phyloP scores from a whole-genome alignment of 1,140 invertebrate species.

The Trinorchestia longiramus region DNA sequence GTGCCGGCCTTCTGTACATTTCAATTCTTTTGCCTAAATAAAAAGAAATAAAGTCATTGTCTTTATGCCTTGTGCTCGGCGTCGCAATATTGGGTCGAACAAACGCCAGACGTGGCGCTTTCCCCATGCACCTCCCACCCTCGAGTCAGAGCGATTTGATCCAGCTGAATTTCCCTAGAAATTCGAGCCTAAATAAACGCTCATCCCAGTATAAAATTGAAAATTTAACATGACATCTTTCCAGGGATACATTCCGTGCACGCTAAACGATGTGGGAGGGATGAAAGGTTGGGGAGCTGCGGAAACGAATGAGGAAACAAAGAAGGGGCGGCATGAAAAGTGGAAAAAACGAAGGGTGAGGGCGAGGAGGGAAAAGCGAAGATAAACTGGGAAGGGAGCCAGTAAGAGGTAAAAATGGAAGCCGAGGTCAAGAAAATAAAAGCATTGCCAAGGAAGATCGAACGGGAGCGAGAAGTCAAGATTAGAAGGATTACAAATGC shows the following conservation, averaged over 20 bases:
- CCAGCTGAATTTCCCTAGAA: neutral
- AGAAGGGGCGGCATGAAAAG: neutral
- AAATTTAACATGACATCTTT: neutral
- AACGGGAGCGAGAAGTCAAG: neutral
- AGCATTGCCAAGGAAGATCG: neutral
- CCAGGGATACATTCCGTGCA: neutral
- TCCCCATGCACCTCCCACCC: no score
- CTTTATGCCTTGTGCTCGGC: conserved; percentile 5
- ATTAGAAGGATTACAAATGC: no score
- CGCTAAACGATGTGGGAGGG: neutral
- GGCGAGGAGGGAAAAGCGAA: neutral
- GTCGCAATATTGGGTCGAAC: neutral
- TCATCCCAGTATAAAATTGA: neutral
- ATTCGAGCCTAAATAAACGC: neutral
- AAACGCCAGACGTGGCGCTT: neutral
- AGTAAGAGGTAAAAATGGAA: neutral
- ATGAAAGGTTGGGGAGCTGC: neutral
- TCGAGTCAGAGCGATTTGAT: neutral
- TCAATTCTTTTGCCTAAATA: neutral
- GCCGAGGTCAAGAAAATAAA: neutral
- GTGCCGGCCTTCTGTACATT: neutral
- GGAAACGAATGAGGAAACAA: neutral
- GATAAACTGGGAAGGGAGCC: neutral
- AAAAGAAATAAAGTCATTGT: neutral
- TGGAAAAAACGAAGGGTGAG: neutral